phyloP scores from a whole-genome alignment of 2,113 vertebrate genomes.

The Oryzias curvinotus region DNA sequence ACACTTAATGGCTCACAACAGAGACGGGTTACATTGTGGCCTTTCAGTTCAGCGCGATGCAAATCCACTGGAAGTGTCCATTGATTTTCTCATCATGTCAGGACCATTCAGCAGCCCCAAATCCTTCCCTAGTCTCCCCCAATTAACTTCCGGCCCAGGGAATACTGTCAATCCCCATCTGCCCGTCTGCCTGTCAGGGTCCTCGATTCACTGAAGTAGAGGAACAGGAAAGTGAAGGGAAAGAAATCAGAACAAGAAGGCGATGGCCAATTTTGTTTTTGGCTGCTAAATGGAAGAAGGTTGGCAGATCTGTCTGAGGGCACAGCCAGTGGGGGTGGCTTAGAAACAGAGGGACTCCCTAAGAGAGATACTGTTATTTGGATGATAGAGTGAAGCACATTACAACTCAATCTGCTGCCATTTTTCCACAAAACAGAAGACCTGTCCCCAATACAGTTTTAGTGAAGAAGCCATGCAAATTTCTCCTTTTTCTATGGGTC shows the following conservation, averaged over 20 bases:
- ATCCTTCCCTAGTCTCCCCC: slow-evolving; percentile 72
- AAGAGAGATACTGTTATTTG: slow-evolving; percentile 69
- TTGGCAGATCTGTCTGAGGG: slow-evolving; percentile 58
- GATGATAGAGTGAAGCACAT: slow-evolving; percentile 60
- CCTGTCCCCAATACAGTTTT: slow-evolving; percentile 24
- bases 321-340: slow-evolving; percentile 59
- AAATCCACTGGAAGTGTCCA: slow-evolving; percentile 61
- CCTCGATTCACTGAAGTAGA: slow-evolving; percentile 60
- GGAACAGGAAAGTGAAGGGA: slow-evolving; percentile 34
- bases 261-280: slow-evolving; percentile 62
- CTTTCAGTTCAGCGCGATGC: slow-evolving; percentile 52
- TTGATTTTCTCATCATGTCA: slow-evolving; percentile 75
- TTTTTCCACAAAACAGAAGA: slow-evolving; percentile 66
- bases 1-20: slow-evolving; percentile 52
- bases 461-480: slow-evolving; percentile 53
- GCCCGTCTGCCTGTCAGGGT: slow-evolving; percentile 72
- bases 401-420: slow-evolving; percentile 51
- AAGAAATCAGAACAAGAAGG: slow-evolving; percentile 46
- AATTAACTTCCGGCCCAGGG: slow-evolving; percentile 74
- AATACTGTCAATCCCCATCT: slow-evolving; percentile 75
- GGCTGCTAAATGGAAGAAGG: slow-evolving; percentile 49
- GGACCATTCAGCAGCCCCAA: slow-evolving; percentile 63
- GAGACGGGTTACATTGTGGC: slow-evolving; percentile 44
- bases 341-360: slow-evolving; percentile 67
- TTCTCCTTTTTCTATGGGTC: slow-evolving; percentile 36